phyloP scores from a whole-genome alignment of 2,113 vertebrate genomes.

The Elephantulus edwardii region DNA sequence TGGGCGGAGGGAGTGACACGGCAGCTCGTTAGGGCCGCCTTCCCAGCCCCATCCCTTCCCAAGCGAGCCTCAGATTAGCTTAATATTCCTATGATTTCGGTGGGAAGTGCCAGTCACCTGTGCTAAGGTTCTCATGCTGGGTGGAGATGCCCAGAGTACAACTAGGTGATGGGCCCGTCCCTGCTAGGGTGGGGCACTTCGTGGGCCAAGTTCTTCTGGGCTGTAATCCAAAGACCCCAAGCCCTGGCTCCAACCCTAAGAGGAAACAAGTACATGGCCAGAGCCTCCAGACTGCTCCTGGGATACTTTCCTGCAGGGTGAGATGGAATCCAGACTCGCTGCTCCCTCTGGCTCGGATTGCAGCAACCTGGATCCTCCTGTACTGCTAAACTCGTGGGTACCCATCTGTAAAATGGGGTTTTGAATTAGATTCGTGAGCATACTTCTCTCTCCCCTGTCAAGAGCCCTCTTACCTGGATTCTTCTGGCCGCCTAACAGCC shows the following conservation, averaged over 20 bases:
- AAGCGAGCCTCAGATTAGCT: conserved; percentile 85
- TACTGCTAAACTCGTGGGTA: background rate
- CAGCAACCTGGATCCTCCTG: background rate
- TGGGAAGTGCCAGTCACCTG: conserved; percentile 82
- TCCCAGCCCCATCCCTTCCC: conserved; percentile 79
- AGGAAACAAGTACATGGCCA: background rate
- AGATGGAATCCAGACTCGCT: background rate
- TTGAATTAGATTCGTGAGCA: background rate
- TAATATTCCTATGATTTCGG: conserved; percentile 87
- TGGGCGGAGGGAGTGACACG: conserved; percentile 87
- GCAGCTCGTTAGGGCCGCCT: conserved; percentile 85
- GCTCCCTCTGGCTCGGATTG: background rate
- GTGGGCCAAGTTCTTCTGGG: background rate
- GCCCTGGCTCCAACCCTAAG: background rate
- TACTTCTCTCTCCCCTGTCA: background rate
- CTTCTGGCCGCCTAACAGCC: background rate
- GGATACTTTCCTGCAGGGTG: background rate
- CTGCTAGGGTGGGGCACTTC: background rate
- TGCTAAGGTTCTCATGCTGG: background rate
- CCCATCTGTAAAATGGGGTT: background rate
- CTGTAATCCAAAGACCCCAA: background rate
- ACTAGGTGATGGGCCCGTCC: background rate
- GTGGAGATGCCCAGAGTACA: background rate
- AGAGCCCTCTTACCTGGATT: background rate
- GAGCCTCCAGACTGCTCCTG: background rate